These are phyloP conservation scores for Mixornis gularis DNA, from an alignment of 2,113 vertebrate species.

Conservation along the genomic window DNA sequence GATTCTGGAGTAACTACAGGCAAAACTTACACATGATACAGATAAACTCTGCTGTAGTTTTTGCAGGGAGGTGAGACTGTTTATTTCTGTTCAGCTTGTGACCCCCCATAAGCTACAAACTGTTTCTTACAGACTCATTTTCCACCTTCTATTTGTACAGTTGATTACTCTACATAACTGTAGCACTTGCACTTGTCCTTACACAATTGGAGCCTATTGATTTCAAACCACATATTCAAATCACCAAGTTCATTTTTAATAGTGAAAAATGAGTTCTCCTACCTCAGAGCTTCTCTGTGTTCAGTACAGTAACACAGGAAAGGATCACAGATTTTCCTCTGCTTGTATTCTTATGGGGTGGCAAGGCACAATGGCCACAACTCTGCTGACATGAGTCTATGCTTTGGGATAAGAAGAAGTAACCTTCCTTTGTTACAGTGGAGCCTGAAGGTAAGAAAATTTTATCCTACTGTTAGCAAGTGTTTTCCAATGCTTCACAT, in stretches of 20 bases:
- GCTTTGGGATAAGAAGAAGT: background rate
- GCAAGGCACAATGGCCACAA: background rate
- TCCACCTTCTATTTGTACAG: constrained; percentile 15
- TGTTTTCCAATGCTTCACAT: background rate
- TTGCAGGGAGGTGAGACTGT: background rate
- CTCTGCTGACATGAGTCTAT: background rate
- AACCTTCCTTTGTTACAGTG: background rate
- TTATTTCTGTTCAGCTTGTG: background rate
- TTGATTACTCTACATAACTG: constrained; percentile 17
- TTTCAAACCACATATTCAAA: constrained; percentile 26
- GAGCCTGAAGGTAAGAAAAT: background rate
- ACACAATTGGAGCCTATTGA: constrained; percentile 35
- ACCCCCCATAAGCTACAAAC: background rate
- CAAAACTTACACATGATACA: background rate
- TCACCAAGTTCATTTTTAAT: constrained; percentile 27
- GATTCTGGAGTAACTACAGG: background rate
- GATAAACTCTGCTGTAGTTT: background rate
- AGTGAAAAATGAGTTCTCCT: constrained; percentile 19
- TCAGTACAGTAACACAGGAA: background rate
- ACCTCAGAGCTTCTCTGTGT: background rate
- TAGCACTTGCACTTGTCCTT: constrained; percentile 19
- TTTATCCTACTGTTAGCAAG: background rate
- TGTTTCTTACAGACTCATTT: background rate
- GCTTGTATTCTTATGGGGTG: background rate
- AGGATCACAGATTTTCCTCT: background rate